Evolutionary conservation across 1,140 invertebrate genomes (phyloP).

Genomic region (Bradysia coprophila): DNA sequence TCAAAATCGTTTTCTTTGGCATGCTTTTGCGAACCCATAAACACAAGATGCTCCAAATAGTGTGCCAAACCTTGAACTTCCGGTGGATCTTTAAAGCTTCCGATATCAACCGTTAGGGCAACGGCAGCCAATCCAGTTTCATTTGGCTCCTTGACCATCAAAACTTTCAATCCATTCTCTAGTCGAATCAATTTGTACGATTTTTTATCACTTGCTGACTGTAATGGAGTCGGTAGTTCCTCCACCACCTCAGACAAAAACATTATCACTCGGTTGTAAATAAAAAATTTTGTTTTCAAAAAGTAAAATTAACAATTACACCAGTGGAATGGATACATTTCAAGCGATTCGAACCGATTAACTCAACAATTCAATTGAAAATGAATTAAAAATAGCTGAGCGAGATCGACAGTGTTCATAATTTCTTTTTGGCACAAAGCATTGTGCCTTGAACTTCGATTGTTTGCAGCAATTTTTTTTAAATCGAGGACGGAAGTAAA

Average conservation of each 20-base stretch:
- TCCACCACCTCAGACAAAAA: background rate
- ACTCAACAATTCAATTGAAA: no score
- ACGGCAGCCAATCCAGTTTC: constrained; percentile 22
- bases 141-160: background rate
- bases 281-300: no score
- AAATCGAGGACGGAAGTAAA: no score
- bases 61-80: constrained; percentile 58
- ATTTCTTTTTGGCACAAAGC: no score
- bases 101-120: constrained; percentile 31
- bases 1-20: constrained; percentile 51
- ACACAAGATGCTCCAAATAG: constrained; percentile 72
- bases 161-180: background rate
- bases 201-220: constrained; percentile 1
- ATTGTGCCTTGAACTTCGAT: no score
- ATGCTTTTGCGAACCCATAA: constrained; percentile 56
- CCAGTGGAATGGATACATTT: no score
- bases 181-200: background rate
- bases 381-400: no score
- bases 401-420: no score
- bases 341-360: no score
- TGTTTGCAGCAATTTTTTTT: no score
- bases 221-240: background rate
- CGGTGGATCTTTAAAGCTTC: constrained; percentile 37
- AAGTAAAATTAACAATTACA: no score
- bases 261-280: no score